Base-by-base conservation (phyloP, 2,888 invertebrate genomes). In the Chamaedrilus cognettii region DNA sequence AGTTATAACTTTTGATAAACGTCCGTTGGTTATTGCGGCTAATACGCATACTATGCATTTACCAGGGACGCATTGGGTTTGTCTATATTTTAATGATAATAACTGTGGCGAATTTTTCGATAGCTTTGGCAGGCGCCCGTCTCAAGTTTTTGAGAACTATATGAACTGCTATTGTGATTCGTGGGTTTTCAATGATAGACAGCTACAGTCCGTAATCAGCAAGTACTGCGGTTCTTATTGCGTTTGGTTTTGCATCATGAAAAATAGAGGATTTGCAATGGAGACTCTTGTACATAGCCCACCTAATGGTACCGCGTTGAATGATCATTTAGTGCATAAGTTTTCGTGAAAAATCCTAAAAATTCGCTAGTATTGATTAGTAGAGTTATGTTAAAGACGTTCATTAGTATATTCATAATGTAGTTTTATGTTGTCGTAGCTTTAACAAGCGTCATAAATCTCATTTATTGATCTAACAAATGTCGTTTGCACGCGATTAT, bases 41-140 rank as follows among this genome's bases (percentile, higher is more conserved):
- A 60, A 60, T 30, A 60, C 42, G 0, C 23, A 42, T 23, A 19
- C 60, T 7, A 5, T 34, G 2, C 7, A 26, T 11, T 34, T 28
- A 7, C 34, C 19, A 23, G 60, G 35, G 0, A 1, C 33, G 5
- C 60, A 60, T 34, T 60, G 42, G 60, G 23, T 34, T 0, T 33
- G 26, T 1, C 2, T 60, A 11, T 60, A 19, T 32, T 23, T 60
- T 7, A 19, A 60, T 35, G 23, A 59, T 59, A 23, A 32, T 7
- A 2, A 23, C 2, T 33, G 23, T 5, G 59, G 59, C 23, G 60
- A 60, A 42, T 60, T 34, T 23, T 60, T 60, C 42, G 60, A 60
- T 42, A 11, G 28, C 3, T 60, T 60, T 26, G 60, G 60, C 11
- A 42, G 11, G 42, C 11, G 19, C 11, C 42, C 42, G 11, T 15